Percentiles rank a stretch among this genome's conserved stretches.
phyloP scores from a whole-genome alignment of 2,888 invertebrate species.

The Chrysolina haemoptera region DNA sequence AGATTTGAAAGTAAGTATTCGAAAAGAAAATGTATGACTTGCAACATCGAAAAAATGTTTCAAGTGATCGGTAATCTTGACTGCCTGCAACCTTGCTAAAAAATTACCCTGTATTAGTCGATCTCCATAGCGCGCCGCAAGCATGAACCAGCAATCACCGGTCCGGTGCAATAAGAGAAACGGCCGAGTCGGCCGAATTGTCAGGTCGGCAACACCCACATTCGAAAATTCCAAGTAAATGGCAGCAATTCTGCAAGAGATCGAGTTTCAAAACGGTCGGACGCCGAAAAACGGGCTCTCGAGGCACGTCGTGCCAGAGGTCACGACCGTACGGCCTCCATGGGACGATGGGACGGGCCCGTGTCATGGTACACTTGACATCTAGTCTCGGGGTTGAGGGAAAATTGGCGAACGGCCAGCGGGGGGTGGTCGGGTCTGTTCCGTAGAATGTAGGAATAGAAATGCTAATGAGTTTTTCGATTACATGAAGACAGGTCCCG shows the following conservation, averaged over 20 bases:
- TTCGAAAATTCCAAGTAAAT: constrained; percentile 41
- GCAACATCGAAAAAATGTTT: no score
- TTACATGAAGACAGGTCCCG: background rate
- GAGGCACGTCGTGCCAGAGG: constrained; percentile 33
- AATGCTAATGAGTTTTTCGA: constrained; percentile 9
- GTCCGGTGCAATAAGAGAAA: constrained; percentile 28
- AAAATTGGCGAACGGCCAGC: background rate
- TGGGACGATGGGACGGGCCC: background rate
- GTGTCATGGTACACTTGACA: constrained; percentile 11
- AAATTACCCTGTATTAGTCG: background rate
- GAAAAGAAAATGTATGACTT: no score
- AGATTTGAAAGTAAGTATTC: no score
- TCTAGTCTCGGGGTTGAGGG: background rate
- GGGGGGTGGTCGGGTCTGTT: background rate
- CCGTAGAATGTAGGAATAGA: background rate
- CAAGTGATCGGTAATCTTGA: no score
- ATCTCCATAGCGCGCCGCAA: background rate
- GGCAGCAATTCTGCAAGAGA: constrained; percentile 35
- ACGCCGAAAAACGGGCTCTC: constrained; percentile 31
- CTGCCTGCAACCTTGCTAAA: background rate
- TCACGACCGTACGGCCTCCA: constrained; percentile 23
- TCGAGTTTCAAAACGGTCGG: constrained; percentile 30
- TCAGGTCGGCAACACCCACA: constrained; percentile 39
- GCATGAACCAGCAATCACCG: constrained; percentile 10
- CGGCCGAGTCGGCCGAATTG: constrained; percentile 32